These are phyloP conservation scores for Sclerodermus sp. DNA, from an alignment of 2,888 invertebrate species.

Conservation along the genomic window DNA sequence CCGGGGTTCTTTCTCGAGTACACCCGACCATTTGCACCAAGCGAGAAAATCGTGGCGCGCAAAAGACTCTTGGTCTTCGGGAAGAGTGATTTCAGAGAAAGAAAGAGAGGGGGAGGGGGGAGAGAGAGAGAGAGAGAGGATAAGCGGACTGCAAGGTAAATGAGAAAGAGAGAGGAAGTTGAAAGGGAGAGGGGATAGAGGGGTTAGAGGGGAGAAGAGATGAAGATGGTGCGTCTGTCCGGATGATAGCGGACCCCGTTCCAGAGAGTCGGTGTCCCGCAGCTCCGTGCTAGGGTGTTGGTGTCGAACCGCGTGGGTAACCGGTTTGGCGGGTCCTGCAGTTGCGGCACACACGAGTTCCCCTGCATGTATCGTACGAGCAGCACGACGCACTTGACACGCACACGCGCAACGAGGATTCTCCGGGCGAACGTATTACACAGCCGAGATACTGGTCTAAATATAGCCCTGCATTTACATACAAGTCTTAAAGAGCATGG, in stretches of 20 bases:
- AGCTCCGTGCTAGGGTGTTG: conserved; percentile 20
- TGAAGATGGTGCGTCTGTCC: conserved; percentile 36
- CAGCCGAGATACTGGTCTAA: conserved; percentile 53
- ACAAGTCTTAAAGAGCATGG: conserved; percentile 51
- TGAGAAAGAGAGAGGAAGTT: conserved; percentile 14
- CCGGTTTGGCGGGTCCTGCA: conserved; percentile 55
- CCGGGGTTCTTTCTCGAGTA: no score
- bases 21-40: no score
- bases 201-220: conserved; percentile 16
- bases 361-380: no score
- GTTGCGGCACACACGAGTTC: conserved; percentile 43
- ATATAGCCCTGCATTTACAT: conserved; percentile 57
- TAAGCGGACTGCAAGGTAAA: no score
- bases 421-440: conserved; percentile 40
- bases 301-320: conserved; percentile 47
- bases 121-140: no score
- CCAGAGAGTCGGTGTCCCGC: conserved; percentile 30
- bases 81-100: no score
- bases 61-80: no score
- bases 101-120: no score
- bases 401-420: conserved; percentile 29
- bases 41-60: no score
- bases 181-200: conserved; percentile 7
- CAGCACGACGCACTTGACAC: conserved; percentile 25
- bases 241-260: conserved; percentile 32